phyloP scores from a whole-genome alignment of 2,113 vertebrate genomes.

The Terrapene triunguis region DNA sequence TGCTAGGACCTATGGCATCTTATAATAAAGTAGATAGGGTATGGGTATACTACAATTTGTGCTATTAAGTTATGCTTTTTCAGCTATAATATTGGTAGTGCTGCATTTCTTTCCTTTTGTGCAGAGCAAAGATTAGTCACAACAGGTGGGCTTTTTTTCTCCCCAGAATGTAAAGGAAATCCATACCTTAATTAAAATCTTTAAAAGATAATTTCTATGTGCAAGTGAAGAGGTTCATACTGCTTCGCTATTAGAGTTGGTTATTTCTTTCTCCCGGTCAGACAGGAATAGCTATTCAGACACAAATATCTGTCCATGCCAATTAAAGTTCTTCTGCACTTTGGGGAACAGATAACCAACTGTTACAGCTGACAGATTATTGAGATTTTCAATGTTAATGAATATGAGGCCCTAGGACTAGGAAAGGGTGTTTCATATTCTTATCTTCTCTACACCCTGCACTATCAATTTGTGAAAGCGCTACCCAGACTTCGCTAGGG shows the following conservation, averaged over 20 bases:
- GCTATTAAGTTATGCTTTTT: constrained; percentile 37
- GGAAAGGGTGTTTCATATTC: neutral
- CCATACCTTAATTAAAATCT: constrained; percentile 44
- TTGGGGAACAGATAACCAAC: neutral
- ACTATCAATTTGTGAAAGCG: neutral
- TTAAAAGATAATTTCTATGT: constrained; percentile 39
- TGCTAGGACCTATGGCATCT: neutral
- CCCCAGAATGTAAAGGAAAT: constrained; percentile 40
- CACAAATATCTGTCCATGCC: neutral
- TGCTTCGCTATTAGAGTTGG: constrained; percentile 20
- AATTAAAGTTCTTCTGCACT: neutral
- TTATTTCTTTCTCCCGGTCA: constrained; percentile 15
- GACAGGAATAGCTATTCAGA: neutral
- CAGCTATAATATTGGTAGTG: neutral
- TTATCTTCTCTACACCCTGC: neutral
- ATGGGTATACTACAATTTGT: neutral
- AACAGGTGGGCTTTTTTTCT: neutral
- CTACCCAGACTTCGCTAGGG: neutral
- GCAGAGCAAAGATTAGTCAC: constrained; percentile 23
- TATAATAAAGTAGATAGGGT: neutral
- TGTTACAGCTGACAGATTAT: neutral
- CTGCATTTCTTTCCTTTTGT: fast-evolving
- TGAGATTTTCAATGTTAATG: fast-evolving
- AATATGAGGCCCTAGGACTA: neutral
- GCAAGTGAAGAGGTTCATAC: constrained; percentile 20